Base-by-base conservation (phyloP, 2,797 vertebrate species). In the Myripristis murdjan region DNA sequence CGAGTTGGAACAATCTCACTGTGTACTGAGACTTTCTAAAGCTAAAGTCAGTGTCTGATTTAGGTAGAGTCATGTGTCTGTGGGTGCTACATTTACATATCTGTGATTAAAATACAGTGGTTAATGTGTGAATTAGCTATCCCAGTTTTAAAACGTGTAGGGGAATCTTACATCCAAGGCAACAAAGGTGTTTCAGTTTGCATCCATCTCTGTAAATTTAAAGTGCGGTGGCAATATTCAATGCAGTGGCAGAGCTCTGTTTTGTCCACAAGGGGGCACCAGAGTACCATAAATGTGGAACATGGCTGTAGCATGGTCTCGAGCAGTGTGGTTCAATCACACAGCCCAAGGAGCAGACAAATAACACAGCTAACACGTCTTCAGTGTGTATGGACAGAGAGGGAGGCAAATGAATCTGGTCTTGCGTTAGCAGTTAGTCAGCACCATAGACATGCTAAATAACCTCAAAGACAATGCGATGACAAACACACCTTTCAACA, bases 191-290 rank as follows among this genome's bases (percentile, higher is more conserved):
- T 46, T 52, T 23, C 24, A 20, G 10, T 82, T 84, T 81, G 77
- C 66, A 44, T 83, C 77, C 55, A 26, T 85, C 79, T 88, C 77
- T 75, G 73, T 57, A 23, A 48, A 43, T 20, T 53, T 3, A 22
- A 15, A 23, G 48, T 35, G 28, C 7, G 24, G 48, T 15, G 5
- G 6, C 64, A 70, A 24, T 69, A 75, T 18, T 10, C 7, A 6
- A 0, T 6, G n/a, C n/a, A n/a, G n/a, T n/a, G n/a, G n/a, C n/a
- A n/a, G n/a, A n/a, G n/a, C n/a, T n/a, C n/a, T n/a, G n/a, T n/a
- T 10, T 43, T 16, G 1, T 61, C 89, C 91, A 88, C 86, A 63
- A 84, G 91, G 56, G 81, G 90, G 87, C 63, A 46, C 20, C 22
- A 87, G 31, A 86, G 66, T 0, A 64, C 41, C 18, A 79, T 35